Evolutionary conservation across 1,140 invertebrate genomes (phyloP).

Genomic region (Pristionchus pacificus): DNA sequence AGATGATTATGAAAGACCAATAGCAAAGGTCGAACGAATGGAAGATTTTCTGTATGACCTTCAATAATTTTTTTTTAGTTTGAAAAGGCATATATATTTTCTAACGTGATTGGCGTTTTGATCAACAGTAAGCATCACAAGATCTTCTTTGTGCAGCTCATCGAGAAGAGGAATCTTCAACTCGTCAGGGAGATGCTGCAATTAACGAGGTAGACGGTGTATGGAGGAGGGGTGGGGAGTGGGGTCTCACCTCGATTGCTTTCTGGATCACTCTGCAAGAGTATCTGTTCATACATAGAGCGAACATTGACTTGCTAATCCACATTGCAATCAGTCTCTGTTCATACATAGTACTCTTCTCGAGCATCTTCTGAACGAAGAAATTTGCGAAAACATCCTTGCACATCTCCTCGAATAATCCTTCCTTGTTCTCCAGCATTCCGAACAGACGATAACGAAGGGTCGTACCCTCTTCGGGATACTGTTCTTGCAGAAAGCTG

Average conservation of each 20-base stretch:
- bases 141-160: constrained; percentile 19
- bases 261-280: constrained; percentile 39
- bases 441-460: constrained; percentile 1
- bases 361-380: constrained; percentile 32
- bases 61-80: not conserved
- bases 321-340: constrained; percentile 11
- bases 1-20: constrained; percentile 12
- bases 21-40: constrained; percentile 5
- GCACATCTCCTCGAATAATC: constrained; percentile 11
- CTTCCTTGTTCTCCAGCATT: constrained; percentile 13
- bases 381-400: constrained; percentile 39
- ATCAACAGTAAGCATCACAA: constrained; percentile 26
- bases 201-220: not conserved
- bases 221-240: not conserved
- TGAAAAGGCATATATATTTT: constrained; percentile 20
- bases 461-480: constrained; percentile 4
- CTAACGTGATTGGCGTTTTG: constrained; percentile 41
- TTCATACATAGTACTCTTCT: constrained; percentile 8
- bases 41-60: not conserved
- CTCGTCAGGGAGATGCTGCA: constrained; percentile 8
- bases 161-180: constrained; percentile 12
- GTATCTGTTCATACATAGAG: constrained; percentile 32
- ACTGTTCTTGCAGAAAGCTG: constrained; percentile 27
- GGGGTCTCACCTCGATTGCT: constrained; percentile 24
- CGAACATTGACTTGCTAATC: constrained; percentile 14